Conservation (phyloP, 2,888 invertebrate genomes). For the Cenopis cana region DNA sequence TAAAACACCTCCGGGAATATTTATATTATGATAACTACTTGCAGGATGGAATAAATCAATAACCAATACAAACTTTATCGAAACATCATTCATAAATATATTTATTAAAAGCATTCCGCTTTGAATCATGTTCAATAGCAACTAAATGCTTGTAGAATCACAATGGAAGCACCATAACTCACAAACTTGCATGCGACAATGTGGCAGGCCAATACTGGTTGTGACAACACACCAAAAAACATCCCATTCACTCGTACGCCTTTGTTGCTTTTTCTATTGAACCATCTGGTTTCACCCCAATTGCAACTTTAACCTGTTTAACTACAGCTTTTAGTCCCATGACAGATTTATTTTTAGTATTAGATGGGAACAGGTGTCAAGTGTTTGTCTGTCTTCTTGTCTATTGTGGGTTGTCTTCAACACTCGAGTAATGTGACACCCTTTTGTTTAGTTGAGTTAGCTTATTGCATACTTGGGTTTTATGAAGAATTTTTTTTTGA, state of each 20-base stretch:
- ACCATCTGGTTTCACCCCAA: constrained; percentile 8
- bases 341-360: constrained; percentile 18
- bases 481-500: constrained; percentile 31
- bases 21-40: not conserved
- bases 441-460: constrained; percentile 40
- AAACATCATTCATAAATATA: constrained; percentile 35
- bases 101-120: constrained; percentile 30
- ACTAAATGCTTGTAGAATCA: constrained; percentile 38
- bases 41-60: constrained; percentile 29
- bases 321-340: constrained; percentile 23
- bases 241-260: constrained; percentile 36
- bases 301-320: constrained; percentile 24
- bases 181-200: constrained; percentile 35
- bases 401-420: constrained; percentile 44
- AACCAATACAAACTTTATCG: constrained; percentile 24
- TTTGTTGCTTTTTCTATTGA: constrained; percentile 39
- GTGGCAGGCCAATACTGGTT: constrained; percentile 39
- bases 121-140: constrained; percentile 37
- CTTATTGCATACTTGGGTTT: constrained; percentile 36
- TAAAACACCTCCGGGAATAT: not conserved
- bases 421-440: constrained; percentile 43
- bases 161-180: constrained; percentile 39
- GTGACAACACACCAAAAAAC: constrained; percentile 44
- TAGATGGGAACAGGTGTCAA: constrained; percentile 44
- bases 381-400: constrained; percentile 42